Evolutionary conservation across 1,140 invertebrate genomes (phyloP).

Genomic region (Daktulosphaira vitifoliae): DNA sequence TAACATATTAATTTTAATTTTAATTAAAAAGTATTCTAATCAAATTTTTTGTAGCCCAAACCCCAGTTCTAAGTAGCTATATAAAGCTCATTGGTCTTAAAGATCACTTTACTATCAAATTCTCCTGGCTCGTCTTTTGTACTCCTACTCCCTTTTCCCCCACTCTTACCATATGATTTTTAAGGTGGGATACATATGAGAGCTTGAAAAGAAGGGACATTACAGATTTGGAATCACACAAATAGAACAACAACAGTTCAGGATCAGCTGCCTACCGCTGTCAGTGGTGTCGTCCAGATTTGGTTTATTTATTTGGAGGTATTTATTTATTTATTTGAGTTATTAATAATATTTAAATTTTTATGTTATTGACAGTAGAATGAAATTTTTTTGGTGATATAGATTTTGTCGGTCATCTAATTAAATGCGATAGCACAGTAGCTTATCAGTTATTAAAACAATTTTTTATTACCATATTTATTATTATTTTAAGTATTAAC

Average conservation of each 20-base stretch:
- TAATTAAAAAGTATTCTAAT: too few species aligned
- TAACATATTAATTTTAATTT: too few species aligned
- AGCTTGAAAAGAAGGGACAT: slow-evolving; percentile 6
- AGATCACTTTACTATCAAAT: slow-evolving; percentile 24
- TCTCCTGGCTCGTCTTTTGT: slow-evolving; percentile 11
- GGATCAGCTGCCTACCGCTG: slow-evolving; percentile 28
- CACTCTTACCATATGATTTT: not conserved
- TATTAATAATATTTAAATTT: too few species aligned
- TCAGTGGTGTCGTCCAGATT: slow-evolving; percentile 24
- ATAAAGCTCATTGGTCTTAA: slow-evolving; percentile 16
- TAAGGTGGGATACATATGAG: not conserved
- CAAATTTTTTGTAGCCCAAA: too few species aligned
- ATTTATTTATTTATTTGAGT: slow-evolving; percentile 15
- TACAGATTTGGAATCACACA: slow-evolving; percentile 28
- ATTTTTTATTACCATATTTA: too few species aligned
- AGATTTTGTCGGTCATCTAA: too few species aligned
- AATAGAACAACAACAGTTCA: slow-evolving; percentile 29
- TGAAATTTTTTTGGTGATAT: too few species aligned
- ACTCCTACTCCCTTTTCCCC: slow-evolving; percentile 7
- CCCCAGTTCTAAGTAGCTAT: slow-evolving; percentile 6
- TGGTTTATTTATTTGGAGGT: slow-evolving; percentile 30
- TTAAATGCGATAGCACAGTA: too few species aligned
- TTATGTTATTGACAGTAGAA: too few species aligned
- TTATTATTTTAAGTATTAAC: too few species aligned
- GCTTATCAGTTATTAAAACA: too few species aligned